Evolutionary conservation across 2,888 invertebrate genomes (phyloP), one percentile per base, ranked within the genome.

Genomic region (Cabera pusaria): DNA sequence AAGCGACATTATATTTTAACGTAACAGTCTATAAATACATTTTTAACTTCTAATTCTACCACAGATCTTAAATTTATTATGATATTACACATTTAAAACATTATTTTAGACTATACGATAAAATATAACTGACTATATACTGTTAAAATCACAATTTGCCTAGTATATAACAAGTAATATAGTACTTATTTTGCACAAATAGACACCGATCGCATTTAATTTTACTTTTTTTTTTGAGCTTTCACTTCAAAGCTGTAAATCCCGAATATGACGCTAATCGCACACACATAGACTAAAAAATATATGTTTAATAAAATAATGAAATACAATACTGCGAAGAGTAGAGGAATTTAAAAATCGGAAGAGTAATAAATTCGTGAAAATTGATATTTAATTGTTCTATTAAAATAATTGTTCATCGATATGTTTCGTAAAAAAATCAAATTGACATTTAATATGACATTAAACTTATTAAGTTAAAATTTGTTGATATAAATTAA

Each of bases 141-240:
- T 72, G 70, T 76, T 83, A 84, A 84, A 87, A 87, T 87, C 87
- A 87, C 87, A 87, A 79, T 86, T 84, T 66, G 76, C 85, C 85
- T 86, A 87, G 79, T 68, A 64, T 61, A 67, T 82, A 83, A 85
- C 81, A 79, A 80, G 76, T 66, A 51, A 12, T 44, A 39, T 27
- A 44, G 21, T 64, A 57, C n/a, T n/a, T n/a, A 76, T 79, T 76
- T 80, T 83, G 83, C 84, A 83, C 73, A 74, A 73, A 73, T 79
- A 84, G 74, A 84, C 81, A 84, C 63, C 64, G 71, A 83, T 59
- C 62, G 75, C 71, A 19, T 14, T 22, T n/a, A n/a, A n/a, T n/a
- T 22, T 25, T 19, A 31, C 10, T 7, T 40, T 45, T 37, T 22
- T 28, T 20, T 23, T 52, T 52, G 52, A 52, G 52, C 49, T 50